Conservation (phyloP, 2,888 invertebrate species). For the Digitonthophagus gazella region DNA sequence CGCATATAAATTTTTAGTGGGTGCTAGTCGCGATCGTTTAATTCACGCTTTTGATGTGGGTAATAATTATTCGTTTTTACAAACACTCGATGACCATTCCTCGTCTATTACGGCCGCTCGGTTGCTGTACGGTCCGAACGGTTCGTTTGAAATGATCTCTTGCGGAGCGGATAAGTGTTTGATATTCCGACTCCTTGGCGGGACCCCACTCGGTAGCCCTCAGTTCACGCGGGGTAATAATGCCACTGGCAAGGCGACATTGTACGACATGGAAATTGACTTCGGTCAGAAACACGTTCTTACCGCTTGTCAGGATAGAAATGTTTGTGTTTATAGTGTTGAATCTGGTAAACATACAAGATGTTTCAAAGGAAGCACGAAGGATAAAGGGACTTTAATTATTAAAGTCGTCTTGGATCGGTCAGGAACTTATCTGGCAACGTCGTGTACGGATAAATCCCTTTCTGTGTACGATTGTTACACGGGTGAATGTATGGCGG, state of each 20-base stretch:
- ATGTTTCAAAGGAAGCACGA: slow-evolving; percentile 87
- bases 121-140: slow-evolving; percentile 63
- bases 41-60: slow-evolving; percentile 92
- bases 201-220: slow-evolving; percentile 57
- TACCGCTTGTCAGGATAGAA: slow-evolving; percentile 95
- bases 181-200: slow-evolving; percentile 74
- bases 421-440: slow-evolving; percentile 88
- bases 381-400: slow-evolving; percentile 93
- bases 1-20: slow-evolving; percentile 67
- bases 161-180: slow-evolving; percentile 96
- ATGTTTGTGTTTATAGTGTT: slow-evolving; percentile 91
- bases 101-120: slow-evolving; percentile 92
- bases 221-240: slow-evolving; percentile 80
- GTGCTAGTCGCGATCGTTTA: slow-evolving; percentile 89
- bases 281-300: slow-evolving; percentile 85
- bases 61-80: slow-evolving; percentile 79
- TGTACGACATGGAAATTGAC: slow-evolving; percentile 94
- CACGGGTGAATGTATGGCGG: slow-evolving; percentile 93
- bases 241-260: slow-evolving; percentile 86
- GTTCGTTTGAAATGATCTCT: slow-evolving; percentile 83
- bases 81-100: slow-evolving; percentile 95
- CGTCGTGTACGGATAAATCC: slow-evolving; percentile 95
- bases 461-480: slow-evolving; percentile 93
- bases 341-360: slow-evolving; percentile 88
- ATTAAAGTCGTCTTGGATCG: slow-evolving; percentile 81